Percentiles rank a stretch among this genome's conserved stretches.
Conservation (phyloP, 92 coral and sea anemone genomes). For the Pocillopora meandrina region DNA sequence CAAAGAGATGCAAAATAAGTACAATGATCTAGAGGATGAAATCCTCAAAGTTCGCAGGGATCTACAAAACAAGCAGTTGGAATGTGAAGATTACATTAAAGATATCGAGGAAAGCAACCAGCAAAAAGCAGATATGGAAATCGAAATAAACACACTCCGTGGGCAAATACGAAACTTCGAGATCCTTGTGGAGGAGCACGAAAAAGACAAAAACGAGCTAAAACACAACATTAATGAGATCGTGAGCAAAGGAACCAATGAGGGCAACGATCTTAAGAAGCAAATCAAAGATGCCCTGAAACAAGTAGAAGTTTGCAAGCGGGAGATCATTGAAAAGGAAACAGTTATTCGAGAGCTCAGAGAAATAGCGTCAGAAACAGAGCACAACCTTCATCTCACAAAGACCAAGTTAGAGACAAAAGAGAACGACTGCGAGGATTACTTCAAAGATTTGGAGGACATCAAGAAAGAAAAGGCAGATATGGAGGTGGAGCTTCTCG, state of each 20-base stretch:
- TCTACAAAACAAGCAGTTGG: conserved; percentile 62
- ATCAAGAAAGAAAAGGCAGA: conserved; percentile 64
- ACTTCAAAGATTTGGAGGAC: conserved; percentile 59
- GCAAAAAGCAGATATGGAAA: conserved; percentile 82
- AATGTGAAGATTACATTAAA: conserved; percentile 54
- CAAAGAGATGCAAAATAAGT: conserved; percentile 60
- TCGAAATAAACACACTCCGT: conserved; percentile 66
- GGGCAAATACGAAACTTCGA: conserved; percentile 80
- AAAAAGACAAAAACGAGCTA: conserved; percentile 75
- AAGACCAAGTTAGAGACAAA: conserved; percentile 67
- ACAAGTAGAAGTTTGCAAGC: conserved; percentile 65
- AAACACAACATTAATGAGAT: conserved; percentile 64
- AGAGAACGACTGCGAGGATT: conserved; percentile 74
- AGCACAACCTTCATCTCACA: conserved; percentile 64
- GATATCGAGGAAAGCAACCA: conserved; percentile 68
- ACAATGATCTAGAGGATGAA: conserved; percentile 71
- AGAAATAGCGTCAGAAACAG: conserved; percentile 62
- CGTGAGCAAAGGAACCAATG: conserved; percentile 66
- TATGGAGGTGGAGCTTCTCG: conserved; percentile 69
- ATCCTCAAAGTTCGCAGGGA: conserved; percentile 63
- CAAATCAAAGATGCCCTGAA: conserved; percentile 67
- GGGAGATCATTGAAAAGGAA: conserved; percentile 72
- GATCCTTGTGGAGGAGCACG: conserved; percentile 68
- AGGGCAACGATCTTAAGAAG: conserved; percentile 58
- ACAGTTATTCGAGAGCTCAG: conserved; percentile 66